Evolutionary conservation across 2,113 vertebrate genomes (phyloP), one percentile per base, ranked within the genome.

Genomic region (Salvelinus fontinalis): DNA sequence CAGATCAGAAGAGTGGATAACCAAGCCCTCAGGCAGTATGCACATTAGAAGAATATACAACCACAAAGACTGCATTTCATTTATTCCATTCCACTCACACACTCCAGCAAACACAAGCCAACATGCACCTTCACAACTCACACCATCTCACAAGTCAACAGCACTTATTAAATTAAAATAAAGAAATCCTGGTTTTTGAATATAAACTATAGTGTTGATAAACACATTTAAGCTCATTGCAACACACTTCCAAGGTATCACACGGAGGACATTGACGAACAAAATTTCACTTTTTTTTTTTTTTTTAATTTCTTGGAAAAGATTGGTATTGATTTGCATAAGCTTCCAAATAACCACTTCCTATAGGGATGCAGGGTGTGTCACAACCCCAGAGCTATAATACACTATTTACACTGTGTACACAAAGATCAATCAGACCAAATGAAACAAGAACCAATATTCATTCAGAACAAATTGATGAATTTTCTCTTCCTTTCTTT

Each of bases 111-210:
- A 87, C 81, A 84, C 4, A 51, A 51, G 67, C 80, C 81, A 70
- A 75, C 77, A 78, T 76, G 39, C 4, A 54, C 13, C 8, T 62
- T 24, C 16, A 62, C n/a, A 0, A n/a, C 26, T 26, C 29, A 67
- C 68, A 73, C 51, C 51, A 73, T 81, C 77, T 84, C 67, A 0
- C 26, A 82, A 86, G 81, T 73, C 75, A 75, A 81, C 83, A 83
- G 24, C 72, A 71, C 75, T 72, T 89, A 89, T 83, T 92, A 91
- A 92, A 87, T 92, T 89, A 92, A 78, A 87, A 88, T 84, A 90
- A 84, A 90, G 90, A 93, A 91, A 93, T 93, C 89, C 86, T 85
- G 49, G 88, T 90, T 89, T 89, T 89, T 85, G 84, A 85, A 86
- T 89, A 90, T 87, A 85, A 91, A 92, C 87, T 86, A 80, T 67